These are phyloP conservation scores for Aphodius sticticus DNA, from an alignment of 2,888 invertebrate species.

Conservation along the genomic window DNA sequence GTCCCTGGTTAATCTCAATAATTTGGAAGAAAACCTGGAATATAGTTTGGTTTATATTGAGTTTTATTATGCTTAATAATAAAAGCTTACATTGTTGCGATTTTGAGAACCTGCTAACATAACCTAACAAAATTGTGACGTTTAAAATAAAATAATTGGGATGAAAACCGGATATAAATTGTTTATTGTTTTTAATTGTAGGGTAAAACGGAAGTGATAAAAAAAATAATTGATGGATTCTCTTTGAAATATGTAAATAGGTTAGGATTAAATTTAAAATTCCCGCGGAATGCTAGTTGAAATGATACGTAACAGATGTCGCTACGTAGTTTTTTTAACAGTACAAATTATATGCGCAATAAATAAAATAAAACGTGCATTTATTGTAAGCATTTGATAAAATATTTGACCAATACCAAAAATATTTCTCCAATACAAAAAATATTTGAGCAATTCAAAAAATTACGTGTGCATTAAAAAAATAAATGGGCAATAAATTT, in stretches of 20 bases:
- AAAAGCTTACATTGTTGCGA: background rate
- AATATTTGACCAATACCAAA: too few relatives aligned
- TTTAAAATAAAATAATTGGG: background rate
- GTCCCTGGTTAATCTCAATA: background rate
- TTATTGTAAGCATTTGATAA: too few relatives aligned
- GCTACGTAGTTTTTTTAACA: background rate
- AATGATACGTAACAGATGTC: background rate
- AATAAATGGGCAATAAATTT: too few relatives aligned
- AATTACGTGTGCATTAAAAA: too few relatives aligned
- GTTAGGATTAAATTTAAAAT: background rate
- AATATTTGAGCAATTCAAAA: too few relatives aligned
- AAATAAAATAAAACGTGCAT: too few relatives aligned
- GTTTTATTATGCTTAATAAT: background rate
- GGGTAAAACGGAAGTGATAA: too few relatives aligned
- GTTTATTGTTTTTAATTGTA: background rate
- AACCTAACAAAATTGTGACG: background rate
- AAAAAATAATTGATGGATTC: too few relatives aligned
- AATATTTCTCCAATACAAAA: too few relatives aligned
- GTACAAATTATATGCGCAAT: too few relatives aligned
- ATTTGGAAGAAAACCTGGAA: background rate
- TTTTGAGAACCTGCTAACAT: background rate
- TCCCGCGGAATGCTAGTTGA: background rate
- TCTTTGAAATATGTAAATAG: background rate
- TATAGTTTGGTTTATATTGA: background rate
- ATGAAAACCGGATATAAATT: background rate